A percentile compares a stretch with the other conserved stretches of the same genome.
Evolutionary conservation across 2,113 vertebrate species (phyloP).

Genomic region (Lasiurus cinereus): DNA sequence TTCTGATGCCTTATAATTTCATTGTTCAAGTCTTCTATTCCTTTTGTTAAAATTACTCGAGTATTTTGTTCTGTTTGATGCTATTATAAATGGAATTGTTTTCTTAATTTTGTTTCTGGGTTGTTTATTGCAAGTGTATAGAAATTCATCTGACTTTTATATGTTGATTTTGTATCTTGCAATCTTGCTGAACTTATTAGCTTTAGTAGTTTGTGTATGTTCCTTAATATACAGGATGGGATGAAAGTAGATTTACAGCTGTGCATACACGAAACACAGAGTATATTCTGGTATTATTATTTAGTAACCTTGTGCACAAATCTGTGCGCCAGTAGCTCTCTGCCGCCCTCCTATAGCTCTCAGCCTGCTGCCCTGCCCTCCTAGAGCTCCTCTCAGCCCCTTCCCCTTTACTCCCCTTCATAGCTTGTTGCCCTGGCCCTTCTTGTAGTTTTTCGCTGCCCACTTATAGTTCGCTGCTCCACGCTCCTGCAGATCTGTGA

Average conservation of each 20-base stretch:
- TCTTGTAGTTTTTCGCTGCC: too few relatives aligned
- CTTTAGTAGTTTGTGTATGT: background rate
- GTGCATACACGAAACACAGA: background rate
- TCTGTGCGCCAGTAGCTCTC: too few relatives aligned
- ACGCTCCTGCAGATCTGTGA: too few relatives aligned
- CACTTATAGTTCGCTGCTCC: too few relatives aligned
- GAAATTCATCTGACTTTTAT: background rate
- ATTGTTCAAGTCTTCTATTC: background rate
- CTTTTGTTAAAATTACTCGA: constrained; percentile 19
- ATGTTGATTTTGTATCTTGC: constrained; percentile 9
- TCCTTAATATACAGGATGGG: background rate
- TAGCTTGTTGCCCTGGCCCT: too few relatives aligned
- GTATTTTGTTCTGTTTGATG: constrained; percentile 26
- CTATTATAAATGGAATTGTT: constrained; percentile 28
- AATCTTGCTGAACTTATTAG: background rate
- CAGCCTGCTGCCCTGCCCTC: too few relatives aligned
- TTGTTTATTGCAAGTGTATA: background rate
- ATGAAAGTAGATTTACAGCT: background rate
- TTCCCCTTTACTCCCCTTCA: too few relatives aligned
- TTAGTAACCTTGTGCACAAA: too few relatives aligned
- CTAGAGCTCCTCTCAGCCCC: too few relatives aligned
- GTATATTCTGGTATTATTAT: background rate
- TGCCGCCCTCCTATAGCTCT: too few relatives aligned
- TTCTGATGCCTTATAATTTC: background rate
- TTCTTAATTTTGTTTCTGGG: constrained; percentile 37